Conservation (phyloP, 1,140 invertebrate species). For the Amyelois transitella region DNA sequence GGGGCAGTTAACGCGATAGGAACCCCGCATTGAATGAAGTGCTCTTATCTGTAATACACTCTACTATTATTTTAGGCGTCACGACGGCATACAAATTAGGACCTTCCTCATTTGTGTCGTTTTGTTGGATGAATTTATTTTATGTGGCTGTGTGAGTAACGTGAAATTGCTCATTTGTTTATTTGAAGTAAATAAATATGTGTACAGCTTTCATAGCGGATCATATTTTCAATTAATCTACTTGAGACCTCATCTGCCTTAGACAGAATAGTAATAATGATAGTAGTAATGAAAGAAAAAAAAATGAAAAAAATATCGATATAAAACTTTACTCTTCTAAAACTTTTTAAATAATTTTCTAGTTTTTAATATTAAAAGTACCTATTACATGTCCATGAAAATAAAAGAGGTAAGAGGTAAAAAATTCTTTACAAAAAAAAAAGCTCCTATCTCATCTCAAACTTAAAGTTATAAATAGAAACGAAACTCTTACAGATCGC, state of each 20-base stretch:
- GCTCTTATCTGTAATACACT: background rate
- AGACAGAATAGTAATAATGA: no score
- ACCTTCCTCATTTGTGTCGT: background rate
- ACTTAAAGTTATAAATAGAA: background rate
- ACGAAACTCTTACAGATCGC: background rate
- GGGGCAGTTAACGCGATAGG: background rate
- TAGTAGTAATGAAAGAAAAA: no score
- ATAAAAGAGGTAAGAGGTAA: no score
- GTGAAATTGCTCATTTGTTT: background rate
- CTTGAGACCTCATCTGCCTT: no score
- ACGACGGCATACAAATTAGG: background rate
- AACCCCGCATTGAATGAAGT: background rate
- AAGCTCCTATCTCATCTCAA: background rate
- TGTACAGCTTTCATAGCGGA: no score
- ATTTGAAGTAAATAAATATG: no score
- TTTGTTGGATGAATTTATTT: background rate
- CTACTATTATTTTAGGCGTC: background rate
- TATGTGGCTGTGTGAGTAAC: background rate
- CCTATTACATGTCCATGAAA: no score
- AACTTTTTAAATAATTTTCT: no score
- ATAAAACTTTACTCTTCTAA: no score
- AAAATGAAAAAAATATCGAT: no score
- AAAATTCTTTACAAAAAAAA: background rate
- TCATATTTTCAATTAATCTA: no score
- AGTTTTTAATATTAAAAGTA: no score